Percentiles rank a stretch among this genome's conserved stretches.
phyloP scores from a whole-genome alignment of 2,113 vertebrate species.

The Todiramphus chloris region DNA sequence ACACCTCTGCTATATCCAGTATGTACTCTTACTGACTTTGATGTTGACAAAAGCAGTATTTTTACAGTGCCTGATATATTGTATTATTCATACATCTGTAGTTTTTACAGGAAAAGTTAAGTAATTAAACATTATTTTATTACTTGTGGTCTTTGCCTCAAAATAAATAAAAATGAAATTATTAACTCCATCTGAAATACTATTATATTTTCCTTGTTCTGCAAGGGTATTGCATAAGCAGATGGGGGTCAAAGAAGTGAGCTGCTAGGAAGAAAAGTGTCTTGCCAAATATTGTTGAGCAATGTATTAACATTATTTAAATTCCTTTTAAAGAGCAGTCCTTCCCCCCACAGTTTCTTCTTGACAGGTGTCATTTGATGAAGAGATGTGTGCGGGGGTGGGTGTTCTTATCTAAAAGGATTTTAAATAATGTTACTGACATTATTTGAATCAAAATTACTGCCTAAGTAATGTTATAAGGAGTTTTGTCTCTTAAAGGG shows the following conservation, averaged over 20 bases:
- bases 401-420: slow-evolving; percentile 59
- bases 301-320: slow-evolving; percentile 35
- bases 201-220: not conserved
- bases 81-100: not conserved
- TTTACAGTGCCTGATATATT: not conserved
- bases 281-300: slow-evolving; percentile 46
- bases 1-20: not conserved
- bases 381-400: slow-evolving; percentile 47
- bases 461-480: slow-evolving; percentile 30
- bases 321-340: slow-evolving; percentile 36
- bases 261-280: not conserved
- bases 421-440: slow-evolving; percentile 67
- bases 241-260: not conserved
- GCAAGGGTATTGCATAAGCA: not conserved
- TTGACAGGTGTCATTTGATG: slow-evolving; percentile 54
- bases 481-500: slow-evolving; percentile 40
- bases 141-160: not conserved
- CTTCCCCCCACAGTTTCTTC: slow-evolving; percentile 19
- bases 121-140: not conserved
- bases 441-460: slow-evolving; percentile 62
- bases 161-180: not conserved
- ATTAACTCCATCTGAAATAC: not conserved
- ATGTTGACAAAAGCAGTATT: not conserved
- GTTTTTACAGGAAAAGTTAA: not conserved
- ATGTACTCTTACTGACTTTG: not conserved